Conservation (phyloP, 2,113 vertebrate species). For the Callipepla squamata region DNA sequence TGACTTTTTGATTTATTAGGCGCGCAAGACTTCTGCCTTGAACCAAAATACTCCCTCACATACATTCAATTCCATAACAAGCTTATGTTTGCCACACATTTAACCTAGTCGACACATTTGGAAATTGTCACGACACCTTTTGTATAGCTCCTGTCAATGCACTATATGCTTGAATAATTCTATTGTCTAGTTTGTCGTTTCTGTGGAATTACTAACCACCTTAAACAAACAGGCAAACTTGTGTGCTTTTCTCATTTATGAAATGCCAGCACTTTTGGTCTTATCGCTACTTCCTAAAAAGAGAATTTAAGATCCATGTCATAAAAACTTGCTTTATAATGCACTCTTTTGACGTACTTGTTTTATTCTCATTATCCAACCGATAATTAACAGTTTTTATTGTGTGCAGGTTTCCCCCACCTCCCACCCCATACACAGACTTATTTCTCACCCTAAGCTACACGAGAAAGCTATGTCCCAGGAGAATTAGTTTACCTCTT, state of each 20-base stretch:
- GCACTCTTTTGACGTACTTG: not conserved
- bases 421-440: not conserved
- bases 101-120: not conserved
- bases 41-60: not conserved
- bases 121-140: not conserved
- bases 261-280: not conserved
- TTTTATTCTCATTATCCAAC: constrained; percentile 20
- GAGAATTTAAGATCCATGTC: not conserved
- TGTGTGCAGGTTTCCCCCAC: not conserved
- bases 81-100: not conserved
- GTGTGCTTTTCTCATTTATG: not conserved
- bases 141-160: not conserved
- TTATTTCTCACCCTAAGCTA: constrained; percentile 39
- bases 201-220: not conserved
- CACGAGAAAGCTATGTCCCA: constrained; percentile 32
- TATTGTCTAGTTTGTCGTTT: not conserved
- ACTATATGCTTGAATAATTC: not conserved
- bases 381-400: constrained; percentile 6
- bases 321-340: not conserved
- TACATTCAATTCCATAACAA: not conserved
- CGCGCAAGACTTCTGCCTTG: not conserved
- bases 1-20: not conserved
- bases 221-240: not conserved
- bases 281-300: not conserved
- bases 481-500: constrained; percentile 28